These are phyloP conservation scores for Babyrousa celebensis DNA, from an alignment of 2,797 vertebrate species.

Conservation along the genomic window DNA sequence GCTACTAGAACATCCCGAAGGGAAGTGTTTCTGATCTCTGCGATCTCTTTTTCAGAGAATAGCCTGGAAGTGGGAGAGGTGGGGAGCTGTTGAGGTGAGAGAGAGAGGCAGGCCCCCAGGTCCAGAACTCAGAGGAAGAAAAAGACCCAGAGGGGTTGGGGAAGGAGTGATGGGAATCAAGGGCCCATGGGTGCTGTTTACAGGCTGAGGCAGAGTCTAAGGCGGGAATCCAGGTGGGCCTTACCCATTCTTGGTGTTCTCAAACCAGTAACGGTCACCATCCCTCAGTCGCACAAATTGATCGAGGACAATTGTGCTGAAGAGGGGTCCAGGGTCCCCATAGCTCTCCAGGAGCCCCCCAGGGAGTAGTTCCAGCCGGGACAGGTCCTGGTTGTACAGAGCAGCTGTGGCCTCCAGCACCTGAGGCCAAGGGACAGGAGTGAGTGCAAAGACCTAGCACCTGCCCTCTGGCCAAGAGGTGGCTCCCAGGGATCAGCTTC, in stretches of 20 bases:
- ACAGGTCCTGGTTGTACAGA: constrained; percentile 92
- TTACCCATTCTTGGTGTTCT: constrained; percentile 97
- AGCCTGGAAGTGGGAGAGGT: constrained; percentile 90
- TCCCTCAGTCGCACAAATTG: constrained; percentile 97
- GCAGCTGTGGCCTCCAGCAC: constrained; percentile 88
- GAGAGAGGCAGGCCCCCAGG: neutral
- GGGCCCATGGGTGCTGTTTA: neutral
- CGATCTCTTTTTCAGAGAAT: constrained; percentile 94
- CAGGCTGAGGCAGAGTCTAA: neutral
- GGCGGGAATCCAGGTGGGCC: neutral
- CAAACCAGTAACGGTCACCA: constrained; percentile 99
- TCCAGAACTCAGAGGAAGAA: neutral
- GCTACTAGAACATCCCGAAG: constrained; percentile 92
- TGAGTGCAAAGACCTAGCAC: neutral
- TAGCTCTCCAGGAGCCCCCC: constrained; percentile 95
- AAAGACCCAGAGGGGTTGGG: neutral
- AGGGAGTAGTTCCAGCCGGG: constrained; percentile 95
- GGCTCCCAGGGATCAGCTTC: neutral
- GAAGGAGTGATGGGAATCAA: neutral
- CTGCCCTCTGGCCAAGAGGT: neutral
- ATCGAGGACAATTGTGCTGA: constrained; percentile 94
- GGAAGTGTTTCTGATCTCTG: constrained; percentile 91
- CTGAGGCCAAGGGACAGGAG: constrained; percentile 65
- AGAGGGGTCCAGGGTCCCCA: constrained; percentile 93
- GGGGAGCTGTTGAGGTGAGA: neutral